Base-by-base conservation (phyloP, 1,140 invertebrate species). In the Sycophaga agraensis region DNA sequence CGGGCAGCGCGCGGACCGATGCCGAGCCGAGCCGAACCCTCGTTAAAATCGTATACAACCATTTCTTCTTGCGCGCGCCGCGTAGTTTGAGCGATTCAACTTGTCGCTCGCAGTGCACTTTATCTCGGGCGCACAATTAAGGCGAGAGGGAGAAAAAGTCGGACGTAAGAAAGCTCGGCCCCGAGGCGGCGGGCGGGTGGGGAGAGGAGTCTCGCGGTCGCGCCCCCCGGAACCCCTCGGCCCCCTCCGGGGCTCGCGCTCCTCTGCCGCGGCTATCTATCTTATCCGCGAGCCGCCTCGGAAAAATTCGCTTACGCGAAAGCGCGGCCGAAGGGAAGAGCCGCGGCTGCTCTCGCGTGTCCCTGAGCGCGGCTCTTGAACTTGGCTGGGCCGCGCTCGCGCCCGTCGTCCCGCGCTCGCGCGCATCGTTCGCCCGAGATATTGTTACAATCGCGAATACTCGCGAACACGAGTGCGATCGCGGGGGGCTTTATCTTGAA, bases 291-390 rank as follows among this genome's bases (percentile, higher is more conserved):
- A 17, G 39, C 9, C 57, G n/a, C 22, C 31, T 54, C 19, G 70
- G 73, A 76, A 76, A 73, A 73, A 76, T 77, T 73, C 70, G 75
- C 76, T 76, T 76, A 75, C 72, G 67, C 69, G 66, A 67, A 60
- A 43, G 28, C 14, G 28, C 40, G 12, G 0, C 19, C 46, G 46
- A 26, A 59, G 45, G 26, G 46, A 59, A 50, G 45, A 58, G 34
- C 7, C 22, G 34, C 28, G 24, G 11, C 28, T 31, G 35, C 35
- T 12, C n/a, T 14, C 22, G 61, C 58, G 71, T 65, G 77, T 77
- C 78, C 78, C 77, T 81, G 77, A 79, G 65, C 68, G 68, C 70
- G 78, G 76, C 77, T 79, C 79, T 80, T 81, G 78, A 80, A 81
- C 79, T 78, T 79, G 64, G 59, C 46, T 51, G 57, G 56, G 37